phyloP scores from a whole-genome alignment of 2,888 invertebrate genomes.

The Ceramica pisi region DNA sequence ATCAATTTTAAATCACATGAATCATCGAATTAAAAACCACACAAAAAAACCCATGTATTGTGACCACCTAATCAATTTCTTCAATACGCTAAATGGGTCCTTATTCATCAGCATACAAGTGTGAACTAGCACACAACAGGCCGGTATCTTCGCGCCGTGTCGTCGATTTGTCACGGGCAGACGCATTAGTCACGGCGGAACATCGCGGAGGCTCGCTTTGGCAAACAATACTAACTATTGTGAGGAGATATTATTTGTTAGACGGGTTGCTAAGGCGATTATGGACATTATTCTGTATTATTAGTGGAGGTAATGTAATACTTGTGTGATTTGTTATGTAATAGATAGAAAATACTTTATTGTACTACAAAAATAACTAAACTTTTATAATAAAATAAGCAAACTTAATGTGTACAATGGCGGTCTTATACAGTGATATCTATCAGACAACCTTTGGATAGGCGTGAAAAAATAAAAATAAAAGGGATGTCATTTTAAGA shows the following conservation, averaged over 20 bases:
- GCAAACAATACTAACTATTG: slow-evolving; percentile 36
- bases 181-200: slow-evolving; percentile 38
- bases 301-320: neutral
- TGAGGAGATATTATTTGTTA: slow-evolving; percentile 35
- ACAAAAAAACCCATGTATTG: too few species aligned
- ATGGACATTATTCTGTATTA: neutral
- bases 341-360: neutral
- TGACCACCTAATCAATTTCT: neutral
- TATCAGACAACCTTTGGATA: too few species aligned
- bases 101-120: slow-evolving; percentile 5
- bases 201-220: slow-evolving; percentile 16
- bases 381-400: too few species aligned
- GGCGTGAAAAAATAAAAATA: too few species aligned
- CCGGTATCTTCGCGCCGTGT: slow-evolving; percentile 18
- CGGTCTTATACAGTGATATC: too few species aligned
- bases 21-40: too few species aligned
- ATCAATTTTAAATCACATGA: too few species aligned
- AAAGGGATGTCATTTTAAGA: too few species aligned
- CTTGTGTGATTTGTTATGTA: neutral
- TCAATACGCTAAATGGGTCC: neutral
- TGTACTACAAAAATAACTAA: neutral
- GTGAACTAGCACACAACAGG: slow-evolving; percentile 8
- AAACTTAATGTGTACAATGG: too few species aligned
- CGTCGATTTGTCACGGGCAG: slow-evolving; percentile 48
- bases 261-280: slow-evolving; percentile 7